These are phyloP conservation scores for Ovis canadensis DNA, from an alignment of 2,113 vertebrate genomes.

Conservation along the genomic window DNA sequence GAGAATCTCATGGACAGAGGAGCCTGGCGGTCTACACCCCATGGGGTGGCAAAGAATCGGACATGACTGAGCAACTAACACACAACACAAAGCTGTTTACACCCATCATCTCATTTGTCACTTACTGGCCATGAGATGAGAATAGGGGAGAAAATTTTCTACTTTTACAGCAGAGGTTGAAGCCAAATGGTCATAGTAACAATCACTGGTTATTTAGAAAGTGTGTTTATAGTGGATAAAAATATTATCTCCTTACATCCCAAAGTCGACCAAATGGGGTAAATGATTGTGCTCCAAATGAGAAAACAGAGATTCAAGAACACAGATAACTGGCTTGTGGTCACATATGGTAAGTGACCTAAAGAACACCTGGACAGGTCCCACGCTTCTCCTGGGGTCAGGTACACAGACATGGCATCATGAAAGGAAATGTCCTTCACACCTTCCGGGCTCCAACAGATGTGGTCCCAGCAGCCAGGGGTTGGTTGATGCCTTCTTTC, in stretches of 20 bases:
- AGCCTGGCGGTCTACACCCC: neutral
- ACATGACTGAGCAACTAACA: neutral
- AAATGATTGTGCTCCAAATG: neutral
- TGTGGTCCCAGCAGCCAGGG: neutral
- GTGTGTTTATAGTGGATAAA: neutral
- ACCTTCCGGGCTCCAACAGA: neutral
- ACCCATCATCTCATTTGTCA: neutral
- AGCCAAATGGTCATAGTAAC: neutral
- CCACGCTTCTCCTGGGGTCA: neutral
- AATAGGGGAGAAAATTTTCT: neutral
- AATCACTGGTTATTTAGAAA: neutral
- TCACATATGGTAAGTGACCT: neutral
- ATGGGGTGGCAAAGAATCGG: neutral
- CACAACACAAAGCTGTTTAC: neutral
- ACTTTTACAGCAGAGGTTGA: neutral
- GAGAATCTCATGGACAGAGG: neutral
- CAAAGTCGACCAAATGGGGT: neutral
- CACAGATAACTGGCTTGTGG: neutral
- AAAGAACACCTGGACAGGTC: neutral
- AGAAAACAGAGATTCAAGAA: neutral
- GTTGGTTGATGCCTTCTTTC: neutral
- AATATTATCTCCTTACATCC: neutral
- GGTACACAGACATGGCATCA: rapidly evolving
- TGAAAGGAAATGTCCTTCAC: neutral
- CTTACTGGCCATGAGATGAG: neutral